Conservation (phyloP, 2,888 invertebrate genomes). For the Caenorhabditis uteleia region DNA sequence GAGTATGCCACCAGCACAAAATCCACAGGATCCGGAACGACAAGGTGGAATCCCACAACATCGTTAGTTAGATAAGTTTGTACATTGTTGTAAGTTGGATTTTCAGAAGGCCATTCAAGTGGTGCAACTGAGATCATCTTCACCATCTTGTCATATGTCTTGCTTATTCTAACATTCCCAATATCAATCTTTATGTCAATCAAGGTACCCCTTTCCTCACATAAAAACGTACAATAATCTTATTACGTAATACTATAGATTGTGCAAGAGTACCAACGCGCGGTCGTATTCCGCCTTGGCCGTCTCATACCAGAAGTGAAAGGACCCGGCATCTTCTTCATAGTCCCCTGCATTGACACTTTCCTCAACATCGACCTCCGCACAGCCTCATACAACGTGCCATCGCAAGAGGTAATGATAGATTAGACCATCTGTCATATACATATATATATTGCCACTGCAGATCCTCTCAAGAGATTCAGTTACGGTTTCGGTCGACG, state of each 20-base stretch:
- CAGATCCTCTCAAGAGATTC: constrained; percentile 78
- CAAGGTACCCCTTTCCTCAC: constrained; percentile 63
- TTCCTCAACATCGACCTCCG: constrained; percentile 83
- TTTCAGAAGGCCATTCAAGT: background rate
- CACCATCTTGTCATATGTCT: constrained; percentile 66
- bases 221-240: too few relatives aligned
- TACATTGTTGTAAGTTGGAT: background rate
- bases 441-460: background rate
- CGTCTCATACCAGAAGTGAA: constrained; percentile 78
- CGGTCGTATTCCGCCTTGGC: constrained; percentile 85
- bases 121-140: too few relatives aligned
- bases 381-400: constrained; percentile 93
- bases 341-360: constrained; percentile 76
- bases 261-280: constrained; percentile 77
- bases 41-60: too few relatives aligned
- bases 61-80: background rate
- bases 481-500: constrained; percentile 95
- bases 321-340: constrained; percentile 76
- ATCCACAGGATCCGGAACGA: too few relatives aligned
- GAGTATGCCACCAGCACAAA: too few relatives aligned
- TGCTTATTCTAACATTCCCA: constrained; percentile 67
- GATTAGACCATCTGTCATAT: background rate
- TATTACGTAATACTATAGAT: constrained; percentile 49
- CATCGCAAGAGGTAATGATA: constrained; percentile 87
- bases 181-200: constrained; percentile 68